Evolutionary conservation across 1,140 invertebrate species (phyloP).

Genomic region (Cotesia typhae): DNA sequence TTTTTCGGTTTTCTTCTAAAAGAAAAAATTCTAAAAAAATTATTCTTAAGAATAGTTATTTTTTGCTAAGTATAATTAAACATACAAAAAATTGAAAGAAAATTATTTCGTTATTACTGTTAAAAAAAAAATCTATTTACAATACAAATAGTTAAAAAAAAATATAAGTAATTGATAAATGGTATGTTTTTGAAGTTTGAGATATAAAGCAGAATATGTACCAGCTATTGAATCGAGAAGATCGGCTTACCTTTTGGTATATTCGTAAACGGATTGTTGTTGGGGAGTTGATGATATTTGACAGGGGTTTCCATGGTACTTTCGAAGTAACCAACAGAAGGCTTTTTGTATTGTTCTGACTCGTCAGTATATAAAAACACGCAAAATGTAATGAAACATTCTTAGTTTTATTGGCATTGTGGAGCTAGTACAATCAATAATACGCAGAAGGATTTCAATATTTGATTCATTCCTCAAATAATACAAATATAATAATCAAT

Average conservation of each 20-base stretch:
- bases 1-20: too few species aligned
- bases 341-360: too few species aligned
- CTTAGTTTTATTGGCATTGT: slow-evolving; percentile 46
- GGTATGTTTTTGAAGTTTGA: neutral
- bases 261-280: slow-evolving; percentile 41
- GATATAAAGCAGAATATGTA: neutral
- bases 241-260: slow-evolving; percentile 59
- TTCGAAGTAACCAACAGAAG: slow-evolving; percentile 5
- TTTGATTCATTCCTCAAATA: slow-evolving; percentile 16
- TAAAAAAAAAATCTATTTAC: too few species aligned
- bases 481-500: too few species aligned
- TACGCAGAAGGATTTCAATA: neutral
- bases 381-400: slow-evolving; percentile 59
- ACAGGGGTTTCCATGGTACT: slow-evolving; percentile 56
- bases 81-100: too few species aligned
- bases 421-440: slow-evolving; percentile 28
- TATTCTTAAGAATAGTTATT: too few species aligned
- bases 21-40: too few species aligned
- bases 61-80: too few species aligned
- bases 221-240: slow-evolving; percentile 32
- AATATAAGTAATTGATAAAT: too few species aligned
- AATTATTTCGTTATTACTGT: too few species aligned
- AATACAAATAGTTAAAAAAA: too few species aligned
- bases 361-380: slow-evolving; percentile 34
- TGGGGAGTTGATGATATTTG: slow-evolving; percentile 18